Conservation (phyloP, 2,797 vertebrate species). For the Prunella strophiata region DNA sequence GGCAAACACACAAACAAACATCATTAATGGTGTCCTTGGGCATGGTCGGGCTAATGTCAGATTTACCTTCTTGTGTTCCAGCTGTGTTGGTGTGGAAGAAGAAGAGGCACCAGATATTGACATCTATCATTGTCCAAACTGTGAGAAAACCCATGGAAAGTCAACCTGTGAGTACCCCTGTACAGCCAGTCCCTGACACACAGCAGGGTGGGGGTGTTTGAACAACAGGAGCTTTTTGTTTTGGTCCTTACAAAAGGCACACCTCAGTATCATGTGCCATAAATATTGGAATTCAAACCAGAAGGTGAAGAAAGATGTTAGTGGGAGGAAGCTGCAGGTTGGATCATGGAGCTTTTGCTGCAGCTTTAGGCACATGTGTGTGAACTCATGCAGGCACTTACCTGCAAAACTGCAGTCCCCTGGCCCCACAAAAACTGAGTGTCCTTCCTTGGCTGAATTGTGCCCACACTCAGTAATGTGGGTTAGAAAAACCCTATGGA, state of each 20-base stretch:
- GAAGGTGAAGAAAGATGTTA: background rate
- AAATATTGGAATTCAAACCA: background rate
- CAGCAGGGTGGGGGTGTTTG: background rate
- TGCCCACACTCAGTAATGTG: background rate
- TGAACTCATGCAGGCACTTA: background rate
- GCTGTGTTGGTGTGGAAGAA: constrained; percentile 96
- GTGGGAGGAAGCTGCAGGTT: background rate
- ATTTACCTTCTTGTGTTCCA: constrained; percentile 72
- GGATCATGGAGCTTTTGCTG: background rate
- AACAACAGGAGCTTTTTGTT: background rate
- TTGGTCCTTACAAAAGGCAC: background rate
- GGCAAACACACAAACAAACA: no score
- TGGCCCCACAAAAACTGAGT: accelerated
- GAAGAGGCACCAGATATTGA: constrained; percentile 97
- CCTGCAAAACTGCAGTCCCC: background rate
- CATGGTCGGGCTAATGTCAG: background rate
- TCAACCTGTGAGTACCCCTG: constrained; percentile 88
- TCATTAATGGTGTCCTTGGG: background rate
- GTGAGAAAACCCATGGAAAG: constrained; percentile 95
- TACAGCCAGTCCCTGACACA: background rate
- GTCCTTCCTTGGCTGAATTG: background rate
- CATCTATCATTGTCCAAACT: constrained; percentile 98
- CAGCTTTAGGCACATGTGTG: accelerated
- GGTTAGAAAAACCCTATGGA: background rate
- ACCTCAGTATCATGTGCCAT: background rate